Base-by-base conservation (phyloP, 2,113 vertebrate genomes). In the Callospermophilus lateralis region DNA sequence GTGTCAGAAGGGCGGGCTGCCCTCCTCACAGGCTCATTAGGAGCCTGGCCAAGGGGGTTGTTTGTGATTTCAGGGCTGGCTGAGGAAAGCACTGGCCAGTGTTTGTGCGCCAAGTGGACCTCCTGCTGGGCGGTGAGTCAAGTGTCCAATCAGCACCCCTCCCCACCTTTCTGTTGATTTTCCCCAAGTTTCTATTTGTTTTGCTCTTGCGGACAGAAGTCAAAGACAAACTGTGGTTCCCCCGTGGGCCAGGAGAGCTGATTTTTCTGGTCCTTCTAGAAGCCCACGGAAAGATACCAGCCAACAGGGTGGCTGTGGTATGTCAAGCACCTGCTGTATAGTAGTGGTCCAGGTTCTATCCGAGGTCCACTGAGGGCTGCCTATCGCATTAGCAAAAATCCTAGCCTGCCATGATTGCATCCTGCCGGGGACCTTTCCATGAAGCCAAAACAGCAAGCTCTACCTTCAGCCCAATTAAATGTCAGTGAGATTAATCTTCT, bases 1-100 rank as follows among this genome's bases (percentile, higher is more conserved):
- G 96, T 97, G 97, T 98, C 98, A 98, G 0, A 84, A 98, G 93
- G 72, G 22, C 93, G 81, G 95, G 93, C 93, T 94, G 97, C 92
- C 79, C 95, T 98, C 83, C 7, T 95, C 96, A 94, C 89, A 97
- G 96, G 97, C 97, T 97, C 95, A 34, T 0, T 48, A 92, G 76
- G 98, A 92, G 85, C 93, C 81, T 13, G 53, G 98, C 97, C 16
- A 84, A 95, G 45, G 92, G 84, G 94, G 61, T 97, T 97, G 97
- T 98, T 98, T 98, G 91, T 94, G 90, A 95, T 83, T 92, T 96
- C 91, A 73, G 92, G 73, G 73, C n/a, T 9, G 20, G 42, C 61
- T 34, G 65, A 89, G 58, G 78, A 24, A 68, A 73, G 53, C 8
- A 42, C 63, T 8, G 55, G 85, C 73, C 58, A 73, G 20, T 26